Evolutionary conservation across 2,797 vertebrate species (phyloP), one percentile per base, ranked within the genome.

Genomic region (Ptychobarbus kaznakovi): DNA sequence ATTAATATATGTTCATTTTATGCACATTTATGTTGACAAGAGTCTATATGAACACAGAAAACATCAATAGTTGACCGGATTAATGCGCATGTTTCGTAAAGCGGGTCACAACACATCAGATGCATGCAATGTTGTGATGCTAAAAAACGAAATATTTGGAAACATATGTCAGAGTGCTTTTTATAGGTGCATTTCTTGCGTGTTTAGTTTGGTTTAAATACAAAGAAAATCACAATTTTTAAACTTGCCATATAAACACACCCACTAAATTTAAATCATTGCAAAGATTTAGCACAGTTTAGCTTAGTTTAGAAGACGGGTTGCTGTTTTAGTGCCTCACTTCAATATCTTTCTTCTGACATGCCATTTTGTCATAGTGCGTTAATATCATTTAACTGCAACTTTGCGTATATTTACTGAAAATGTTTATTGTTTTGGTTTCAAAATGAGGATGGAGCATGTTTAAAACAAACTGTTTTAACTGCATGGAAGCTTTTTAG

Each of bases 221-320:
- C 38, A 40, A 6, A 53, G 32, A 77, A 22, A 77, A 53, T 11
- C 15, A 44, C 32, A 38, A 35, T 25, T 25, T 9, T 6, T 13
- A 18, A 49, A 74, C 46, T 46, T 51, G 72, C 32, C 72, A 74
- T 11, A 75, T 58, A 76, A 76, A 76, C 74, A 76, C 74, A 77
- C 35, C 53, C 35, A 61, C 53, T 77, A 10, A 77, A 77, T 53
- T 77, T 77, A 61, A 58, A 77, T 1, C 7, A 40, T 58, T 40
- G 32, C 40, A 28, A 44, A 46, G 42, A 42, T 1, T 32, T 32
- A 73, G n/a, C 42, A 5, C 42, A 73, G 20, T 42, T 40, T 6
- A 22, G 40, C 69, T 58, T 9, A 10, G 20, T 44, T 70, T 44
- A 70, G 15, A n/a, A 44, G 69, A 25, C 22, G 20, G 53, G 20